Evolutionary conservation across 2,113 vertebrate species (phyloP), one percentile per base, ranked within the genome.

Genomic region (Pogona vitticeps): DNA sequence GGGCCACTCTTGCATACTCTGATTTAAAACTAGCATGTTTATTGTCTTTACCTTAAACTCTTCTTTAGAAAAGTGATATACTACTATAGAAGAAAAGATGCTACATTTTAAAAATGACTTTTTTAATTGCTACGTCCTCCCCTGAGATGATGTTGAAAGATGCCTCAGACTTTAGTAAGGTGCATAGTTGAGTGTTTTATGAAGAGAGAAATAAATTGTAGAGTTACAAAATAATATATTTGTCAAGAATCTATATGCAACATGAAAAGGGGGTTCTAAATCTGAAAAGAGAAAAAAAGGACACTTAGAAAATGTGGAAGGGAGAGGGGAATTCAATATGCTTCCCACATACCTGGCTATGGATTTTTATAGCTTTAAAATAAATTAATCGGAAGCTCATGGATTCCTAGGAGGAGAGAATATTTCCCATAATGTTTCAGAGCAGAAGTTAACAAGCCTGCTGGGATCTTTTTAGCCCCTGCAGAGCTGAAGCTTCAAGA

Each of bases 361-460:
- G 75, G 90, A 94, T 92, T 94, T 94, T 95, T 92, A 94, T 86
- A 90, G 75, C 85, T 86, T 93, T 95, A 94, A 94, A 96, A 94
- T 91, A 94, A 94, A 96, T 96, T 95, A 96, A 96, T 93, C 94
- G 92, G 94, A 95, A 93, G 82, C 83, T 82, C 52, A 84, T 70
- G 91, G 95, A 90, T 95, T 96, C 88, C 90, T 92, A 82, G 92
- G 88, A 96, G 78, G 87, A 92, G 90, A 93, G 96, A 95, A 95
- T 96, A 95, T 93, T 97, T 90, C 94, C 95, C 90, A 91, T 95
- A 96, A 95, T 93, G 93, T 96, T 95, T 96, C 91, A 95, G 88
- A 94, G 91, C 83, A 94, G 94, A 96, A 96, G 95, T 94, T 96
- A 97, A 97, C 96, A 96, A 97, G 96, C 95, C 96, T 97, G 96